Evolutionary conservation across 2,888 invertebrate species (phyloP).

Genomic region (Colostygia pectinataria): DNA sequence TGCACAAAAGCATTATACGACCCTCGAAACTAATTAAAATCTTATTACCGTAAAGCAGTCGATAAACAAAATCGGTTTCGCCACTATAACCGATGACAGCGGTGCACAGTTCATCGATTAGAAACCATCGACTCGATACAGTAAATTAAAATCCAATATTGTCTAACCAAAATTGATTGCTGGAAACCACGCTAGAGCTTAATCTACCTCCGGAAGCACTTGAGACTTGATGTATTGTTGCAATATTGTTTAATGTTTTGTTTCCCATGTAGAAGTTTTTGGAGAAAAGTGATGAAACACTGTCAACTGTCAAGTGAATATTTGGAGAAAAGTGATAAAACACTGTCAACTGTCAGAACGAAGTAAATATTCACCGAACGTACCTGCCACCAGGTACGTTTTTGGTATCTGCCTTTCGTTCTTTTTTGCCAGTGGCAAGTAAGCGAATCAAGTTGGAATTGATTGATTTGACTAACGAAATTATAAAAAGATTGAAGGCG

Average conservation of each 20-base stretch:
- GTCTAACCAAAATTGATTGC: slow-evolving; percentile 81
- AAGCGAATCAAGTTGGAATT: too few species aligned
- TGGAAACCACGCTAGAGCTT: slow-evolving; percentile 54
- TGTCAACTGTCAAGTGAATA: too few species aligned
- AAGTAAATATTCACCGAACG: too few species aligned
- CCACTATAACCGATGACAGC: slow-evolving; percentile 51
- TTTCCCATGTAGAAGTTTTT: slow-evolving; percentile 17
- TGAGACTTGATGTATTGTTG: slow-evolving; percentile 38
- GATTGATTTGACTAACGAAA: too few species aligned
- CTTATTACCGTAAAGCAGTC: slow-evolving; percentile 36
- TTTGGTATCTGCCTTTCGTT: too few species aligned
- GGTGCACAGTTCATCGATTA: slow-evolving; percentile 59
- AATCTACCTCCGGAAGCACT: slow-evolving; percentile 44
- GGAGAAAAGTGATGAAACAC: slow-evolving; percentile 2
- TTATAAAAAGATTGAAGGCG: too few species aligned
- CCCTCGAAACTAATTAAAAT: slow-evolving; percentile 28
- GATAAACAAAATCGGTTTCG: slow-evolving; percentile 47
- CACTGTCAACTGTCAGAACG: too few species aligned
- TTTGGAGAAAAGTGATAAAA: too few species aligned
- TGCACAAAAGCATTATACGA: slow-evolving; percentile 7
- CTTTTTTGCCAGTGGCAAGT: too few species aligned
- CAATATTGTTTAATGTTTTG: slow-evolving; percentile 32
- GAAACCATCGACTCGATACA: slow-evolving; percentile 61
- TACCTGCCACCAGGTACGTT: too few species aligned
- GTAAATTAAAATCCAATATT: slow-evolving; percentile 83